Evolutionary conservation across 1,140 invertebrate genomes (phyloP).

Genomic region (Drosophila biarmipes): DNA sequence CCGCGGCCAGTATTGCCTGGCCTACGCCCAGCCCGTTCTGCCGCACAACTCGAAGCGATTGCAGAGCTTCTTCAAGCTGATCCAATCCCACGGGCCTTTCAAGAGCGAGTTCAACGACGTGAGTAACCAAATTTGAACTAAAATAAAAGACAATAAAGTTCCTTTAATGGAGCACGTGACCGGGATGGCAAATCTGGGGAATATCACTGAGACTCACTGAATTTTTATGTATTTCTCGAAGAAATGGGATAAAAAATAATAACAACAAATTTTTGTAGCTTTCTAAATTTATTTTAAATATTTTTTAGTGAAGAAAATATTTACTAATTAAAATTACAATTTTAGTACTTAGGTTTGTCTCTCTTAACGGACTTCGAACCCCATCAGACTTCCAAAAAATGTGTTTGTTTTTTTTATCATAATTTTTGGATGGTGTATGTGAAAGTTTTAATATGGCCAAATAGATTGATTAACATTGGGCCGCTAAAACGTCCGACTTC

Average conservation of each 20-base stretch:
- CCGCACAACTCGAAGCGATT: slow-evolving; percentile 85
- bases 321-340: too few species aligned
- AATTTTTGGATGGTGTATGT: background rate
- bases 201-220: background rate
- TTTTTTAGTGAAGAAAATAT: background rate
- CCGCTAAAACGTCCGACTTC: slow-evolving; percentile 29
- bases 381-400: background rate
- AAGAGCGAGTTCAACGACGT: slow-evolving; percentile 88
- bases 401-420: background rate
- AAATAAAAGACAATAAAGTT: background rate
- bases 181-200: background rate
- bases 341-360: too few species aligned
- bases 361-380: too few species aligned
- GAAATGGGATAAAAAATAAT: too few species aligned
- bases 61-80: slow-evolving; percentile 86
- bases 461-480: slow-evolving; percentile 36
- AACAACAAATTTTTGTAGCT: too few species aligned
- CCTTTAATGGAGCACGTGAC: slow-evolving; percentile 22
- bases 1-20: slow-evolving; percentile 87
- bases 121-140: slow-evolving; percentile 80
- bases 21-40: slow-evolving; percentile 86
- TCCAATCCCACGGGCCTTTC: slow-evolving; percentile 88
- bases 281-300: too few species aligned
- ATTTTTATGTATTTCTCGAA: too few species aligned
- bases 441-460: slow-evolving; percentile 30